phyloP scores from a whole-genome alignment of 2,113 vertebrate species.

The Petaurus breviceps region DNA sequence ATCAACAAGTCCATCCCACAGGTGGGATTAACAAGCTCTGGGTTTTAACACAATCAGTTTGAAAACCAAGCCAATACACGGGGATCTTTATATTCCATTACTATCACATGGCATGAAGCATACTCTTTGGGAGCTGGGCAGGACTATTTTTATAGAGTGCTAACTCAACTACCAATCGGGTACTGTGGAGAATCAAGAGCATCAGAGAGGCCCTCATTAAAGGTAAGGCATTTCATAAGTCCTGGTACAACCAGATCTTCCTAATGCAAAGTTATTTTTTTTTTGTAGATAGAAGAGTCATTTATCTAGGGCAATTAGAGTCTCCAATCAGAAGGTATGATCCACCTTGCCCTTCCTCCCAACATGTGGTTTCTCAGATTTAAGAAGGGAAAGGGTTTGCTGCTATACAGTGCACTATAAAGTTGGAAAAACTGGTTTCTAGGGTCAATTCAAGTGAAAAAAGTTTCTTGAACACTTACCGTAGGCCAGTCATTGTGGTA shows the following conservation, averaged over 20 bases:
- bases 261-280: not conserved
- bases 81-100: no score
- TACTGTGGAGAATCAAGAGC: not conserved
- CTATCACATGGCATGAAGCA: no score
- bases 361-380: constrained; percentile 2
- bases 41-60: no score
- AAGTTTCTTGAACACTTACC: not conserved
- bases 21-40: no score
- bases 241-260: not conserved
- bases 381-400: constrained; percentile 28
- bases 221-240: not conserved
- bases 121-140: constrained; percentile 2
- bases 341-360: not conserved
- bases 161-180: constrained; percentile 7
- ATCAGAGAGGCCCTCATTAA: not conserved
- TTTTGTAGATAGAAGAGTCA: not conserved
- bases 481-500: not conserved
- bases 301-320: not conserved
- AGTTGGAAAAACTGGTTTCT: not conserved
- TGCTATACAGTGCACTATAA: not conserved
- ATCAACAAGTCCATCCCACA: no score
- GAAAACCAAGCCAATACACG: no score
- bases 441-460: constrained; percentile 38
- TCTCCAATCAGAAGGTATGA: not conserved
- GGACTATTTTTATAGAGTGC: not conserved